Percentiles rank a stretch among this genome's conserved stretches.
Conservation (phyloP, 2,797 vertebrate species). For the Acanthornis magna region DNA sequence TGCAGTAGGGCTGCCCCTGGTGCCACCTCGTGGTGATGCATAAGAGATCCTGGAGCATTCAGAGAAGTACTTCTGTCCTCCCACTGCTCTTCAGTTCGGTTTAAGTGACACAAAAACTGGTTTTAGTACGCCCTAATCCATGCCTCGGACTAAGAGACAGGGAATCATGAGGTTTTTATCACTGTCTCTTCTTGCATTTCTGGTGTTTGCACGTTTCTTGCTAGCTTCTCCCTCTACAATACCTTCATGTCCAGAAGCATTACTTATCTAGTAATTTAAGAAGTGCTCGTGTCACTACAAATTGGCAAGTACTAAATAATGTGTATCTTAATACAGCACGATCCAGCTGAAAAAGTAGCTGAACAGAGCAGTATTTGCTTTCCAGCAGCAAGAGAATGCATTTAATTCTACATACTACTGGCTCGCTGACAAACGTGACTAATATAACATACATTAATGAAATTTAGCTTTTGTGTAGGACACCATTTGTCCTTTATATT, state of each 20-base stretch:
- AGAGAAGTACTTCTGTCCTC: background rate
- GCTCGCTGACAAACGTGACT: background rate
- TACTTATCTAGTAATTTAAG: background rate
- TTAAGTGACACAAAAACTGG: background rate
- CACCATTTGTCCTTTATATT: background rate
- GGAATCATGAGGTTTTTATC: background rate
- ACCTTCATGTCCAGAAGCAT: background rate
- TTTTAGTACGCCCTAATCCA: accelerated
- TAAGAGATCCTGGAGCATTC: background rate
- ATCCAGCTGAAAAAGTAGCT: background rate
- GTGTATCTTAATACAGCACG: background rate
- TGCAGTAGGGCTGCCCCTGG: background rate
- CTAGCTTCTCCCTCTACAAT: background rate
- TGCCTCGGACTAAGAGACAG: accelerated
- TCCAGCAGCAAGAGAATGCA: background rate
- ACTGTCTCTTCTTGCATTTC: background rate
- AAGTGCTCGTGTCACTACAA: background rate
- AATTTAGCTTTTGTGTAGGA: background rate
- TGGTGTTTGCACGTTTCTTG: background rate
- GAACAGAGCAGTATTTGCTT: background rate
- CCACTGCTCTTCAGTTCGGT: background rate
- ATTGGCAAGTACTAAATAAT: background rate
- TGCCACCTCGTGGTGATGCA: background rate
- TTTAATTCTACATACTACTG: background rate
- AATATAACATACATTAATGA: background rate